Conservation (phyloP, 2,113 vertebrate species). For the Plecotus auritus region DNA sequence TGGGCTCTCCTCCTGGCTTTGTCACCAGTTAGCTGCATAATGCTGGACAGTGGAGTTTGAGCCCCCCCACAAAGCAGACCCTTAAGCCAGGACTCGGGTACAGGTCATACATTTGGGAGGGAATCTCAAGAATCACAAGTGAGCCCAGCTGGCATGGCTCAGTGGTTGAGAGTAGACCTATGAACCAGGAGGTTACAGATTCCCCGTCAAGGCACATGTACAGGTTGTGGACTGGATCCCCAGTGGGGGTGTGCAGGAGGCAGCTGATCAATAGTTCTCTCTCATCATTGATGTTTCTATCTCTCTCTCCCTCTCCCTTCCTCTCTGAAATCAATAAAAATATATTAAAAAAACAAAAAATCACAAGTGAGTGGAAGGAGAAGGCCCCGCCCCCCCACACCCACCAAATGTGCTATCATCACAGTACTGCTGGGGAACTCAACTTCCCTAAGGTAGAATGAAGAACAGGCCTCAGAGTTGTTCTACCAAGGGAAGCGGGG, state of each 20-base stretch:
- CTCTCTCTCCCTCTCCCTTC: no score
- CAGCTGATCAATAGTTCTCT: no score
- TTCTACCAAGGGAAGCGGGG: not conserved
- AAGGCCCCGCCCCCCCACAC: fast-evolving
- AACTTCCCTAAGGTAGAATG: fast-evolving
- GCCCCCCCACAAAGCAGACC: not conserved
- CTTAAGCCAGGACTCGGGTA: not conserved
- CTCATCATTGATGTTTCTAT: no score
- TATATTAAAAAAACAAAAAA: not conserved
- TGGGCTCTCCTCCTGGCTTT: not conserved
- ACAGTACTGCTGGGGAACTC: not conserved
- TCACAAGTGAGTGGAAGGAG: not conserved
- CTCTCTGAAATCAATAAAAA: no score
- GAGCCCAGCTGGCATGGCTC: no score
- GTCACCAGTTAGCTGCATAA: not conserved
- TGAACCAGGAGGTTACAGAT: no score
- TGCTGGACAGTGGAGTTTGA: not conserved
- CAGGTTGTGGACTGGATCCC: no score
- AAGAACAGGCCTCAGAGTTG: not conserved
- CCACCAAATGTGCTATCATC: not conserved
- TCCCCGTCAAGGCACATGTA: no score
- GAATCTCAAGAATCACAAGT: not conserved
- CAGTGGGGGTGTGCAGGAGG: no score
- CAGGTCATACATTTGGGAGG: not conserved
- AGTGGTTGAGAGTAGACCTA: no score